Conservation (phyloP, 35 echinoderm and acorn worm genomes). For the Ophioderma brevispina region DNA sequence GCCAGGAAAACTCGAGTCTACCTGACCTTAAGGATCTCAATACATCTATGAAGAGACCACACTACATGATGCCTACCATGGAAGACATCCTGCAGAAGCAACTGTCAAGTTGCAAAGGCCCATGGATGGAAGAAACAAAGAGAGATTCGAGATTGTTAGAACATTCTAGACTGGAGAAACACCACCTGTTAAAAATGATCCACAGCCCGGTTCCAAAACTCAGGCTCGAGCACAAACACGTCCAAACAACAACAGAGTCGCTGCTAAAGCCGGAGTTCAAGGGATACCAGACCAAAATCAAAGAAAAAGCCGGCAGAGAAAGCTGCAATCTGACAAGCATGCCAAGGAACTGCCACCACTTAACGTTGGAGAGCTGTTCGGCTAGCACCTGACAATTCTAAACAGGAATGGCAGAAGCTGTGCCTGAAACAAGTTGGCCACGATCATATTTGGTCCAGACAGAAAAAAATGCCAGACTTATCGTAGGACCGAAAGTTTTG, state of each 20-base stretch:
- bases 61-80: not conserved
- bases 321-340: not conserved
- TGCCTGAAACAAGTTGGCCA: not conserved
- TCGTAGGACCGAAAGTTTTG: not conserved
- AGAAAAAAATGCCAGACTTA: not conserved
- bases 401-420: too few relatives aligned
- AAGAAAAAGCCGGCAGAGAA: not conserved
- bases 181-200: not conserved
- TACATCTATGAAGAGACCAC: too few relatives aligned
- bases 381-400: not conserved
- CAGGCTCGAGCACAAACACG: not conserved
- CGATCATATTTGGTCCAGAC: constrained; percentile 1
- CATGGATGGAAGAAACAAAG: not conserved
- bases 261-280: too few relatives aligned
- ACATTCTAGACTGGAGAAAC: constrained; percentile 16
- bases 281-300: not conserved
- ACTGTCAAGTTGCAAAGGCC: constrained; percentile 23
- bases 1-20: not conserved
- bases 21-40: not conserved
- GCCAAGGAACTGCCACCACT: not conserved
- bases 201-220: not conserved
- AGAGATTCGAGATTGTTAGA: not conserved
- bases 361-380: not conserved
- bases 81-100: not conserved
- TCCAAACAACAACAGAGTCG: too few relatives aligned